phyloP scores from a whole-genome alignment of 1,140 invertebrate genomes.

The Cotesia typhae region DNA sequence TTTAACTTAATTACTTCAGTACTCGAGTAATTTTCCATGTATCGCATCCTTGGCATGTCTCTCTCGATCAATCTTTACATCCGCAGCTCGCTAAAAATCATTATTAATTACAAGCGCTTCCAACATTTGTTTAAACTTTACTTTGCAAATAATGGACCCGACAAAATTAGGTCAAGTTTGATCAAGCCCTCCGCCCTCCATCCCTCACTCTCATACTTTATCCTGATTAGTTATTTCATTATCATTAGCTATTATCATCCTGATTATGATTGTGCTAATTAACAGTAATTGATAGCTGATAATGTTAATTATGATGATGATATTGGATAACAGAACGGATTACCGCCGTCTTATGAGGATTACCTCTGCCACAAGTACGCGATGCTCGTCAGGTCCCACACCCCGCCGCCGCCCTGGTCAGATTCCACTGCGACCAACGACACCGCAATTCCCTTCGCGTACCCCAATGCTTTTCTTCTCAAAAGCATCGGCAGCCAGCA shows the following conservation, averaged over 20 bases:
- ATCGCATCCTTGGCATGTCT: too few relatives aligned
- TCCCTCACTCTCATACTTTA: background rate
- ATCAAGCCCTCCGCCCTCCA: background rate
- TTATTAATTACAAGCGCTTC: too few relatives aligned
- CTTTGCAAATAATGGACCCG: background rate
- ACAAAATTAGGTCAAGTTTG: background rate
- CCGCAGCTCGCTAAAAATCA: too few relatives aligned
- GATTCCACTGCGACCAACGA: slow-evolving; percentile 49
- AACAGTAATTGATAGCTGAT: too few relatives aligned
- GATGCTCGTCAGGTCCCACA: slow-evolving; percentile 59
- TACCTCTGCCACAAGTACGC: slow-evolving; percentile 58
- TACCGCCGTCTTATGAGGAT: slow-evolving; percentile 63
- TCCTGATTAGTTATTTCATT: background rate
- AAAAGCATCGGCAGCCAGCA: too few relatives aligned
- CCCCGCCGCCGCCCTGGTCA: slow-evolving; percentile 62
- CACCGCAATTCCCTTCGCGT: slow-evolving; percentile 39
- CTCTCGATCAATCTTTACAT: too few relatives aligned
- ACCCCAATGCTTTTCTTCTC: too few relatives aligned
- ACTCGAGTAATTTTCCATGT: slow-evolving; percentile 3
- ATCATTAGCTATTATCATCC: slow-evolving; percentile 19
- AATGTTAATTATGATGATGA: background rate
- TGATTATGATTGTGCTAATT: background rate
- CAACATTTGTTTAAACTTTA: too few relatives aligned
- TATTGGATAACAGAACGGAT: slow-evolving; percentile 49
- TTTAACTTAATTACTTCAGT: slow-evolving; percentile 11